Base-by-base conservation (phyloP, 2,797 vertebrate species). In the Xenops minutus region DNA sequence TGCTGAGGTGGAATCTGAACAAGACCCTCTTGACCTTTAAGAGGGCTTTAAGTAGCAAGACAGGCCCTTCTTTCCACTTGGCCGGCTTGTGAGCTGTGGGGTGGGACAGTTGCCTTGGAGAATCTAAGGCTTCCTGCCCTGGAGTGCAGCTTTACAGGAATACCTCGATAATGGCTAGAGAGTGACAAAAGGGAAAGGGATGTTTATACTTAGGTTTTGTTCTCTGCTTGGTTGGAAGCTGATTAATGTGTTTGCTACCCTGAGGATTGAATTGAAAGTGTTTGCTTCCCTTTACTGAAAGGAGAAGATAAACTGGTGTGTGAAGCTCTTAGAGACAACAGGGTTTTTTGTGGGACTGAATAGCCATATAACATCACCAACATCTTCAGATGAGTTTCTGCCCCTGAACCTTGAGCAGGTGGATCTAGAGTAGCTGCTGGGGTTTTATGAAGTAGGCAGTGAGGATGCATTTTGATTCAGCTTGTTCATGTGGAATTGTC, bases 331-430 rank as follows among this genome's bases (percentile, higher is more conserved):
- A 13, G 49, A 69, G 46, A 39, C 15, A 41, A 14, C 34, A 27
- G 18, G 13, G 2, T 14, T 22, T 74, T 54, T 23, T 58, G 74
- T 55, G 51, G 34, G 16, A 39, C 32, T 59, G 18, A 67, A 34
- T 16, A 56, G 69, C n/a, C 52, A 7, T 0, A 0, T 56, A 44
- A 21, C 44, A 75, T 51, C 20, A 49, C 41, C 7, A 6, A 6
- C 8, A 27, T 44, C 56, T 39, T 81, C 39, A 64, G 36, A 39
- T 54, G 76, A 56, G 46, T 44, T 55, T 85, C 27, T 39, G 43
- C 19, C 12, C 36, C 49, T 49, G 55, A 85, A 27, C 14, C 10
- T 72, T 49, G 48, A 68, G 66, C 17, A 84, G 56, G 49, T 37
- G 19, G 21, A 27, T 36, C 20, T 39, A 46, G 55, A 14, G n/a